Conservation (phyloP, 1,140 invertebrate species). For the Procambarus clarkii region DNA sequence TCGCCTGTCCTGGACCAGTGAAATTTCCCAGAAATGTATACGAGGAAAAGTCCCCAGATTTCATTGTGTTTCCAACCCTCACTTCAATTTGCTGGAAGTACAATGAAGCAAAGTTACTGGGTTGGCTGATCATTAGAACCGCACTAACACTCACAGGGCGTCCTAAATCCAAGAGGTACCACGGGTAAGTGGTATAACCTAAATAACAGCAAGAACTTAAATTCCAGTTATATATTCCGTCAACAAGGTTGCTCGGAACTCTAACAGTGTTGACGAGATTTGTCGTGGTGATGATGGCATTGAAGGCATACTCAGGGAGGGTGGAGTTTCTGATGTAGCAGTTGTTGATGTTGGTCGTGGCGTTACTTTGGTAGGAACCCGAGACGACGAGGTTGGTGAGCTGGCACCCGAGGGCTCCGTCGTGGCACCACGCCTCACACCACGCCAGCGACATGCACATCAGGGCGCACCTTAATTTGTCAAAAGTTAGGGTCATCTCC, state of each 20-base stretch:
- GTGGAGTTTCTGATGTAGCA: not conserved
- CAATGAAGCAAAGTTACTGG: not conserved
- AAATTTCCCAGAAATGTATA: slow-evolving; percentile 5
- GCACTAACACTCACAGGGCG: not conserved
- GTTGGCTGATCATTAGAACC: not conserved
- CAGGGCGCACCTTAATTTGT: too few species aligned
- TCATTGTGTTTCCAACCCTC: not conserved
- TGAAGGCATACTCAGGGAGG: not conserved
- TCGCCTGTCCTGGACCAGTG: not conserved
- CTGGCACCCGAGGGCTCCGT: too few species aligned
- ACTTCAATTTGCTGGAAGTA: not conserved
- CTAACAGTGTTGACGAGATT: not conserved
- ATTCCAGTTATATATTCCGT: not conserved
- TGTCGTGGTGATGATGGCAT: not conserved
- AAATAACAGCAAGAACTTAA: too few species aligned
- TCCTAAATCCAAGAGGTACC: slow-evolving; percentile 11
- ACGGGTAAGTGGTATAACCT: not conserved
- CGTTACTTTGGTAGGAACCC: not conserved
- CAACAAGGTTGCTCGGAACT: not conserved
- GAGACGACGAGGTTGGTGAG: not conserved
- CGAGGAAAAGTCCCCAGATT: not conserved
- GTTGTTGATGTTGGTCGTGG: not conserved
- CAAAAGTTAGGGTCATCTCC: too few species aligned
- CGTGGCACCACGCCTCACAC: too few species aligned
- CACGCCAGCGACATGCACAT: too few species aligned